phyloP scores from a whole-genome alignment of 1,140 invertebrate genomes.

The Rhyzopertha dominica region DNA sequence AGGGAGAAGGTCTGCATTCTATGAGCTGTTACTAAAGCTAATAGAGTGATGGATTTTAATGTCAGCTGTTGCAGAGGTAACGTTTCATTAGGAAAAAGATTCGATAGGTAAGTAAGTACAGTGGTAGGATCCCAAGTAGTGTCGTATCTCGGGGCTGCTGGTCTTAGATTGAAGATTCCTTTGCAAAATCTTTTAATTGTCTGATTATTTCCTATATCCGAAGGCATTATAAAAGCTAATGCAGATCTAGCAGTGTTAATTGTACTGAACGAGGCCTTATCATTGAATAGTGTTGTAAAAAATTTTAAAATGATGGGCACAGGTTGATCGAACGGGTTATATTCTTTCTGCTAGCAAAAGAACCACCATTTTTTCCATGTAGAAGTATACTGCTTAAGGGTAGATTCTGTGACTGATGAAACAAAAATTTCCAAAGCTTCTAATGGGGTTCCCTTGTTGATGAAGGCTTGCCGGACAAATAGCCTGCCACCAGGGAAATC shows the following conservation, averaged over 20 bases:
- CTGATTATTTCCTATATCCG: neutral
- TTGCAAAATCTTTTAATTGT: neutral
- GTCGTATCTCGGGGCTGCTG: neutral
- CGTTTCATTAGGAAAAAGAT: too few relatives aligned
- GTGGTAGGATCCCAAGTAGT: neutral
- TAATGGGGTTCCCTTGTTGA: constrained; percentile 16
- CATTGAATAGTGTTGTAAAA: too few relatives aligned
- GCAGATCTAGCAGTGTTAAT: neutral
- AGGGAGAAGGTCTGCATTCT: constrained; percentile 15
- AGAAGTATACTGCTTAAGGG: constrained; percentile 31
- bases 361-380: neutral
- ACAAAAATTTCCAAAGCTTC: constrained; percentile 23
- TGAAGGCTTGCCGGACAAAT: constrained; percentile 24
- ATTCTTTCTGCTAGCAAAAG: neutral
- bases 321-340: too few relatives aligned
- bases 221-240: neutral
- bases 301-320: too few relatives aligned
- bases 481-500: constrained; percentile 27
- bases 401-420: constrained; percentile 23
- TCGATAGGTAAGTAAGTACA: neutral
- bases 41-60: neutral
- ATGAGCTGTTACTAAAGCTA: constrained; percentile 14
- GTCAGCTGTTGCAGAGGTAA: neutral
- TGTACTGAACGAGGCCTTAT: neutral
- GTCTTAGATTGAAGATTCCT: neutral